Conservation (phyloP, 2,888 invertebrate genomes). For the Tetranychus truncatus region DNA sequence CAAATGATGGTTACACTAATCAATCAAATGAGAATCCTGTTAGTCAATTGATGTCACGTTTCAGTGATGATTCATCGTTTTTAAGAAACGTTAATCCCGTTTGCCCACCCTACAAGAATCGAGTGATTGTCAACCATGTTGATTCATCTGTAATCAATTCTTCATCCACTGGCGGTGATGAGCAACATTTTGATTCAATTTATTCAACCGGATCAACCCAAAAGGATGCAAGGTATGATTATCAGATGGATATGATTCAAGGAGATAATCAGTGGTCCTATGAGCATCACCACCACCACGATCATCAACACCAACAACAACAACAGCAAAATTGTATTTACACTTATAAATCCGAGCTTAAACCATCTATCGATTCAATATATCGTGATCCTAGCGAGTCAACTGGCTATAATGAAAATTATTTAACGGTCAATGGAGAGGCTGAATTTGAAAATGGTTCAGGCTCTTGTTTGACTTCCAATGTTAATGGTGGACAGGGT, state of each 20-base stretch:
- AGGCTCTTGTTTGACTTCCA: too few relatives aligned
- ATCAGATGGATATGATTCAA: neutral
- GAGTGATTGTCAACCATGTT: neutral
- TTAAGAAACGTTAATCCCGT: slow-evolving; percentile 24
- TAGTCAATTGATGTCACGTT: slow-evolving; percentile 25
- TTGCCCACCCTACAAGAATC: slow-evolving; percentile 4
- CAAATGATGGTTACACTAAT: slow-evolving; percentile 7
- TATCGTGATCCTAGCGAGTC: slow-evolving; percentile 11
- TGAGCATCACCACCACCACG: slow-evolving; percentile 2
- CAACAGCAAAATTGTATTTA: slow-evolving; percentile 7
- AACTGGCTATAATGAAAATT: slow-evolving; percentile 3
- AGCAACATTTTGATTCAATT: neutral
- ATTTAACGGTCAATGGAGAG: neutral
- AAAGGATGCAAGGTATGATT: neutral
- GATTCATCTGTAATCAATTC: neutral
- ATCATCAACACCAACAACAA: slow-evolving; percentile 10
- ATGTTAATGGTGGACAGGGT: neutral
- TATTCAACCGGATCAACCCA: neutral
- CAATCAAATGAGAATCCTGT: slow-evolving; percentile 24
- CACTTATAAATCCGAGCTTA: slow-evolving; percentile 7
- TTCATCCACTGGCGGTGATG: neutral
- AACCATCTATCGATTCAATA: neutral
- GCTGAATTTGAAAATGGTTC: neutral
- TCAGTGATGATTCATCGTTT: slow-evolving; percentile 28
- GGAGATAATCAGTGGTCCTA: neutral